Conservation (phyloP, 2,888 invertebrate genomes). For the Pelosia muscerda region DNA sequence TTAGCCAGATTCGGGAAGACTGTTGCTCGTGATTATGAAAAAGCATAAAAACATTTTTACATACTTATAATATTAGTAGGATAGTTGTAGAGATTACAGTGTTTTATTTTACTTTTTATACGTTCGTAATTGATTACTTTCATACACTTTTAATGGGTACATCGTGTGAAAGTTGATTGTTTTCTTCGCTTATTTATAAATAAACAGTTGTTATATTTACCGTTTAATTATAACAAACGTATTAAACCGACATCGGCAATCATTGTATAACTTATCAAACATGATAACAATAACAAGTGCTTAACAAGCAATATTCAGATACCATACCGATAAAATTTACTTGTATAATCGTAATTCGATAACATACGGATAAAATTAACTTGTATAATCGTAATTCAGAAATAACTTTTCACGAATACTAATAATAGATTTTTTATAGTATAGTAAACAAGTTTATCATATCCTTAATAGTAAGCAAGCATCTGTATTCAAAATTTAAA, state of each 20-base stretch:
- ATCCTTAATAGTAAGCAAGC: background rate
- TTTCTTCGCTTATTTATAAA: background rate
- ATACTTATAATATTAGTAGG: no score
- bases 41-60: no score
- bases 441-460: background rate
- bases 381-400: background rate
- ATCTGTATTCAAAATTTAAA: no score
- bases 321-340: background rate
- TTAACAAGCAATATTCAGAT: background rate
- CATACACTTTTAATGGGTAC: background rate
- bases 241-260: background rate
- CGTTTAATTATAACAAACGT: constrained; percentile 19
- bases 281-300: constrained; percentile 4
- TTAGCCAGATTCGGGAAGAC: no score
- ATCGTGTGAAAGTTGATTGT: background rate
- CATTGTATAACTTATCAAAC: constrained; percentile 9
- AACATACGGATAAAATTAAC: background rate
- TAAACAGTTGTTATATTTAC: constrained; percentile 38
- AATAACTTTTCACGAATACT: background rate
- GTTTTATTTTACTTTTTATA: no score
- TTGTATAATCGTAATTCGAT: background rate
- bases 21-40: no score
- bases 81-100: no score
- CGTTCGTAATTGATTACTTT: background rate
- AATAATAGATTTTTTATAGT: background rate